Evolutionary conservation across 2,113 vertebrate species (phyloP), one percentile per base, ranked within the genome.

Genomic region (Lanius ludovicianus): DNA sequence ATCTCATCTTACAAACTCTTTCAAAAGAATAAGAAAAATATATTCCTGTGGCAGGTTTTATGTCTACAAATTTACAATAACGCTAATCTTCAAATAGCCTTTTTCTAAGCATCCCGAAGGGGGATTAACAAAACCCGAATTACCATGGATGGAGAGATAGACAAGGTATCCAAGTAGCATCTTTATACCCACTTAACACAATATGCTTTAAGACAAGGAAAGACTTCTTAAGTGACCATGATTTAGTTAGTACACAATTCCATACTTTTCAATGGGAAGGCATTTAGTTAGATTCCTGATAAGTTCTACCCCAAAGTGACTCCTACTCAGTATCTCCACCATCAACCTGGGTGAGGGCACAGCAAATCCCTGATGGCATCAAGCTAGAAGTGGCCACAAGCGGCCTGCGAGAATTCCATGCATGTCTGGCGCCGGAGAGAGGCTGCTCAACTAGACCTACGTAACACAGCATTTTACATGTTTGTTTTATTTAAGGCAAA

Each of bases 381-480:
- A 1, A 30, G 55, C 41, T 37, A 42, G 30, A 63, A n/a, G 0
- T 0, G 35, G 46, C 68, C 37, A 24, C 23, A 5, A 22, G 55
- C 14, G 7, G 63, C 37, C n/a, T 11, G 15, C 8, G 16, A 39
- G n/a, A 74, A 25, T 27, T 10, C 59, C 24, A 4, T 5, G 19
- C 37, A 4, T 11, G 41, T 13, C 69, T 37, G 69, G 14, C 44
- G 8, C 22, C 2, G 25, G 1, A 28, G 22, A 30, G n/a, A 44
- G 19, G 17, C 76, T 30, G 8, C 41, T 14, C 67, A 28, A 2
- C 17, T 2, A 4, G 2, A 24, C 11, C 8, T 9, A 3, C 0
- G 7, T 8, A 20, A 56, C 9, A 1, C 9, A 5, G 0, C 1
- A 11, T 5, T 52, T 5, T 12, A 11, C 3, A 0, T 4, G 41